Evolutionary conservation across 1,140 invertebrate species (phyloP), one percentile per base, ranked within the genome.

Genomic region (Solen grandis): DNA sequence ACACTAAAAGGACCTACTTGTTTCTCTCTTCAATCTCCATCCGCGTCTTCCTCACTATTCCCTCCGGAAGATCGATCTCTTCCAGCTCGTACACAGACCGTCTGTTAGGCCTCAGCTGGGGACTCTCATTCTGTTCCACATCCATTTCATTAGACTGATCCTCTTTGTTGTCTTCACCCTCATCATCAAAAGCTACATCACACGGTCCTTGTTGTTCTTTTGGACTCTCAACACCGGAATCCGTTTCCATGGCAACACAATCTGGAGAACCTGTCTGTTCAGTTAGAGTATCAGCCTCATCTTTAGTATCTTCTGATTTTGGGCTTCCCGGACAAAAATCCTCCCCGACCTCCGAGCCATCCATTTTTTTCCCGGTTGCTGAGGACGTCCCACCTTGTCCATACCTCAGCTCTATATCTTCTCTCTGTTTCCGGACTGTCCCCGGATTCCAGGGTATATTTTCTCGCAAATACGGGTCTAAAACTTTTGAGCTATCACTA

Each of bases 1-100:
- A n/a, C n/a, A n/a, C n/a, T n/a, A n/a, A n/a, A n/a, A n/a, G 22
- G 22, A 81, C 85, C 70, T 79, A 90, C 89, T 77, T 86, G 52
- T 88, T 83, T 78, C 85, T 86, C 29, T 90, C 83, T 73, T 96
- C 95, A 4, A 96, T 89, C 87, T 96, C 95, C 80, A 95, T 94
- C 82, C 95, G 96, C 2, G 95, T 96, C 77, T 95, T 84, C 50
- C 65, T 76, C 22, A 91, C 91, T 38, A 88, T 87, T 31, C 90
- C 90, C 13, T 85, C 82, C 13, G 83, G 83, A 19, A 90, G 63
- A 10, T 75, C 70, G 36, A 92, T 91, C 60, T 91, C 88, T 65
- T 92, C 91, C 36, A 75, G 82, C 54, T 90, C 87, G 80, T 92
- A 91, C 27, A 90, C 85, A n/a, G 87, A 87, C 35, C 72, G 52